These are phyloP conservation scores for Trichopria drosophilae DNA, from an alignment of 2,888 invertebrate genomes.

Conservation along the genomic window DNA sequence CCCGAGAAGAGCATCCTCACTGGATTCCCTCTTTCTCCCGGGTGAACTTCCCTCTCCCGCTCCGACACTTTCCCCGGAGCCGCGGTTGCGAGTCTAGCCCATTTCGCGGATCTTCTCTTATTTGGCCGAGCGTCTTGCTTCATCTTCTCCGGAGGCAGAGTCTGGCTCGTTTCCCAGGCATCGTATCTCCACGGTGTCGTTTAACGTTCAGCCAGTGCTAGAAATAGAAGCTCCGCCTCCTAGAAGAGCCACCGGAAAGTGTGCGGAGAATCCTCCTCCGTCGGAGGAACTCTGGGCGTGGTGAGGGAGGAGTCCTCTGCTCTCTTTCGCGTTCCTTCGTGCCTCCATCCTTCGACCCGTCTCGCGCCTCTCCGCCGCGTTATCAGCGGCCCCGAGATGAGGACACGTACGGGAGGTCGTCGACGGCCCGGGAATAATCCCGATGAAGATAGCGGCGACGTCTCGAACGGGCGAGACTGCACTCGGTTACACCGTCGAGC, in stretches of 20 bases:
- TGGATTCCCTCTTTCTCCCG: constrained; percentile 18
- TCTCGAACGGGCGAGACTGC: no score
- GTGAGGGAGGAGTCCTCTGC: constrained; percentile 49
- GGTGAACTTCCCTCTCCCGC: constrained; percentile 24
- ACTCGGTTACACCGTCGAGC: no score
- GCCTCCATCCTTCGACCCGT: constrained; percentile 36
- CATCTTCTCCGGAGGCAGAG: no score
- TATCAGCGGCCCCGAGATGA: no score
- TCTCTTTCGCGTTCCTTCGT: constrained; percentile 29
- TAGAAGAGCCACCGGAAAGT: constrained; percentile 42
- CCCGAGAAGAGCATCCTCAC: constrained; percentile 5
- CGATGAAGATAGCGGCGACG: no score
- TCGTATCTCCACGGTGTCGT: constrained; percentile 15
- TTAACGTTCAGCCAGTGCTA: constrained; percentile 36
- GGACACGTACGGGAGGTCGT: no score
- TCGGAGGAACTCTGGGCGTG: constrained; percentile 46
- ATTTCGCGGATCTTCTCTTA: no score
- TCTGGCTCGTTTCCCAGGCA: no score
- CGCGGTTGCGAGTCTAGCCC: no score
- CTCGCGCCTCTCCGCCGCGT: no score
- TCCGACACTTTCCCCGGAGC: constrained; percentile 6
- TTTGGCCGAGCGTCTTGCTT: no score
- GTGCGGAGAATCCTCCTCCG: constrained; percentile 38
- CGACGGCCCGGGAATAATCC: no score
- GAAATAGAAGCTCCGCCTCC: constrained; percentile 55